Base-by-base conservation (phyloP, 2,797 vertebrate genomes). In the Esox masquinongy region DNA sequence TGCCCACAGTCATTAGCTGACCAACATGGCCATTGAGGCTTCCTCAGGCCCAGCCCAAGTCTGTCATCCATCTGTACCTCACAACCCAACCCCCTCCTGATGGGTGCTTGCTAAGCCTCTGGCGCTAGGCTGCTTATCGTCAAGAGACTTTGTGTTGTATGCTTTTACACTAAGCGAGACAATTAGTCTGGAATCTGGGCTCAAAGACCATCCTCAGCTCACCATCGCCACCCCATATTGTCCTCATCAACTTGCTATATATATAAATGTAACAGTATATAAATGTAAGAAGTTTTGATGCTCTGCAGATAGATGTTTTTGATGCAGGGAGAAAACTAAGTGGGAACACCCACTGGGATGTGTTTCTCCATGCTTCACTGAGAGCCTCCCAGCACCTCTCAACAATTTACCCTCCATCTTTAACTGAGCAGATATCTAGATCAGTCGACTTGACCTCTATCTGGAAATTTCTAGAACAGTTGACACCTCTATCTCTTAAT, bases 101-200 rank as follows among this genome's bases (percentile, higher is more conserved):
- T 59, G 22, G 56, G 56, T 4, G 77, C 74, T 5, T 39, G 56
- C 81, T 85, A 82, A 85, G 83, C 79, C 77, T 75, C 81, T 86
- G 81, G 80, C 80, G 73, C 73, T 74, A 80, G 83, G 79, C 78
- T 59, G 73, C 74, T 86, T 72, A 78, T 70, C 74, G 82, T 77
- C 76, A 77, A 84, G 79, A 84, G 73, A 79, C 78, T 84, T 83
- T 70, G 24, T 39, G 11, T 1, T 24, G 68, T 76, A 80, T 84
- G 16, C 49, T 83, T 84, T 86, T 83, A 81, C 74, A 68, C 86
- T 79, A 70, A 82, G 73, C 77, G 78, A 88, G 77, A 85, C 87
- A 90, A 86, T 88, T 85, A 85, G 82, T 47, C 75, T 78, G 75
- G 53, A 84, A 83, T 86, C 75, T 77, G 22, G 79, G 76, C 70